Base-by-base conservation (phyloP, 2,888 invertebrate genomes). In the Metacarcinus magister region DNA sequence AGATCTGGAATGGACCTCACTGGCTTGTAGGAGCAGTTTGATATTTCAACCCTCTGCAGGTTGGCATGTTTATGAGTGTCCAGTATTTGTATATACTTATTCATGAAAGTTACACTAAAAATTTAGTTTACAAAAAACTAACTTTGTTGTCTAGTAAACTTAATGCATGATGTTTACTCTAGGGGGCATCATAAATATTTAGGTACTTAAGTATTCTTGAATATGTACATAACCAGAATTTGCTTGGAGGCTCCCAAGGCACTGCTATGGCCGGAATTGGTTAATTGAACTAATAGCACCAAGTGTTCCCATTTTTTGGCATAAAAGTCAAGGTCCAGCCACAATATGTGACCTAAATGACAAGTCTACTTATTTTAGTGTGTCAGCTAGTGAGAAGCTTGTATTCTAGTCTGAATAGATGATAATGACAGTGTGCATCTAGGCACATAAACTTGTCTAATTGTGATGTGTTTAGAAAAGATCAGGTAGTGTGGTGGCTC, bases 31-130 rank as follows among this genome's bases (percentile, higher is more conserved):
- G 54, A 60, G 60, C 23, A 3, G 19, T 60, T 60, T 10, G 13
- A 7, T 8, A 19, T 54, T 54, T 10, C 16, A 13, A 16, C 13
- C 13, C 60, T 48, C 48, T 60, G 60, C 19, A 60, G 60, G 23
- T 23, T 60, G 19, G 23, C 60, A 75, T 75, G 75, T 75, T 39
- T 10, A 28, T 75, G 75, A 60, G 60, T 75, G 28, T 75, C 75
- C n/a, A 75, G n/a, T 67, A 67, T 2, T 67, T 67, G 23, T 23
- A 23, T 67, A 67, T 4, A 54, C 13, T 16, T 54, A 67, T 67
- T 67, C n/a, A 67, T 67, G 67, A 67, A 67, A 19, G 67, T 75
- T 75, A 75, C 75, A 75, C 8, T n/a, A n/a, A 75, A 75, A 75
- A 75, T 10, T 28, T 28, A 75, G 28, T n/a, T 10, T 75, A 23